Evolutionary conservation across 1,140 invertebrate species (phyloP), one percentile per base, ranked within the genome.

Genomic region (Matsumurasca onukii): DNA sequence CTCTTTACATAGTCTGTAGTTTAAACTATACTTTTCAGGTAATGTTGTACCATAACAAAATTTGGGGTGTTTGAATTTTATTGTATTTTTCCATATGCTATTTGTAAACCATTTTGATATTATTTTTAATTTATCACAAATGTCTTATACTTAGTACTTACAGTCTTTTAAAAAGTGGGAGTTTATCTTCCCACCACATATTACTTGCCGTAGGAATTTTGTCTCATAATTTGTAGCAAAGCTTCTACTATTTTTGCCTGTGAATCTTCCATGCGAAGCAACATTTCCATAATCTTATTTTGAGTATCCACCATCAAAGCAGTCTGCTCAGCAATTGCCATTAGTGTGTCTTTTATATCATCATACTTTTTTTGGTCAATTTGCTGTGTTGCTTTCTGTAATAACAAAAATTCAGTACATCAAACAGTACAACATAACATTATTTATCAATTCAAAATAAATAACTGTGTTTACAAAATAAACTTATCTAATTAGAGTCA

Each of bases 171-270:
- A n/a, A n/a, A n/a, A n/a, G n/a, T n/a, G n/a, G n/a, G n/a, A n/a
- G n/a, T n/a, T n/a, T n/a, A n/a, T n/a, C n/a, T n/a, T n/a, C n/a
- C n/a, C n/a, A n/a, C n/a, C n/a, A n/a, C n/a, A n/a, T n/a, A n/a
- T n/a, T n/a, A n/a, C n/a, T n/a, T n/a, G n/a, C n/a, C 24, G n/a
- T 51, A 59, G 5, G 55, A 22, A 29, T 29, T 59, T 59, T 59
- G 55, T 29, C 55, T 13, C 55, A 59, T 27, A 2, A 59, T 13
- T 24, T 59, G 55, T 12, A 59, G 24, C 55, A 59, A 29, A 3
- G 25, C 55, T 2, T 59, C 55, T 12, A 29, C 25, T 27, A 59
- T 27, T n/a, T 59, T 59, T 29, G 55, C 30, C 24, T 59, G 55
- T 27, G 24, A 59, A 5, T 59, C 55, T 27, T 59, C 55, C 22